Conservation (phyloP, 2,888 invertebrate genomes). For the Microctonus brassicae region DNA sequence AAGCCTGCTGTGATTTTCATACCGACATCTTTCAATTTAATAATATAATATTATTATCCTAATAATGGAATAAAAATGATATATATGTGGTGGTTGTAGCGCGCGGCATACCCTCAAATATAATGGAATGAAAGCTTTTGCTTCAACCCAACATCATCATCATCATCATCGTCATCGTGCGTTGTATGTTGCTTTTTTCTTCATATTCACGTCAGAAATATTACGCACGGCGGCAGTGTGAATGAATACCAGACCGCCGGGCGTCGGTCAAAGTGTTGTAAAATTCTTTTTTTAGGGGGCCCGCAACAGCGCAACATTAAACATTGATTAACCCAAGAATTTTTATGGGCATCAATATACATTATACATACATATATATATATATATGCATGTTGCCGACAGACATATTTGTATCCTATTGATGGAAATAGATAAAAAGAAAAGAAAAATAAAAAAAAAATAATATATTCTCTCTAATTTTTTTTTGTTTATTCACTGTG, state of each 20-base stretch:
- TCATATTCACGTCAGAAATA: constrained; percentile 36
- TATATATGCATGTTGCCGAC: not conserved
- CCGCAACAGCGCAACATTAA: constrained; percentile 52
- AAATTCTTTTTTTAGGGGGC: constrained; percentile 44
- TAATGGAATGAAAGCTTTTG: constrained; percentile 39
- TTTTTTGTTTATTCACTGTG: not conserved
- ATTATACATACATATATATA: not conserved
- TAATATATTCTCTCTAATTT: not conserved
- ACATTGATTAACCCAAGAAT: constrained; percentile 62
- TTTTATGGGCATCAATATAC: constrained; percentile 49
- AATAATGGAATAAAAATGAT: not conserved
- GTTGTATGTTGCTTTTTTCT: not conserved
- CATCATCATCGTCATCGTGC: not conserved
- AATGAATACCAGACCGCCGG: constrained; percentile 35
- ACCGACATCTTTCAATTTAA: too few species aligned
- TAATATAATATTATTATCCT: not conserved
- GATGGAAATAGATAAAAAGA: not conserved
- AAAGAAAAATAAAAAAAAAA: not conserved
- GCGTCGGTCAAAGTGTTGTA: constrained; percentile 51
- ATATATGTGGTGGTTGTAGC: not conserved
- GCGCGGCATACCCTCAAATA: constrained; percentile 50
- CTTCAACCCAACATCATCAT: not conserved
- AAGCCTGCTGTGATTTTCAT: too few species aligned
- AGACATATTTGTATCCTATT: not conserved
- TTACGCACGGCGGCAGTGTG: constrained; percentile 28